These are phyloP conservation scores for Leptinotarsa lineolata DNA, from an alignment of 1,140 invertebrate genomes.

Conservation along the genomic window DNA sequence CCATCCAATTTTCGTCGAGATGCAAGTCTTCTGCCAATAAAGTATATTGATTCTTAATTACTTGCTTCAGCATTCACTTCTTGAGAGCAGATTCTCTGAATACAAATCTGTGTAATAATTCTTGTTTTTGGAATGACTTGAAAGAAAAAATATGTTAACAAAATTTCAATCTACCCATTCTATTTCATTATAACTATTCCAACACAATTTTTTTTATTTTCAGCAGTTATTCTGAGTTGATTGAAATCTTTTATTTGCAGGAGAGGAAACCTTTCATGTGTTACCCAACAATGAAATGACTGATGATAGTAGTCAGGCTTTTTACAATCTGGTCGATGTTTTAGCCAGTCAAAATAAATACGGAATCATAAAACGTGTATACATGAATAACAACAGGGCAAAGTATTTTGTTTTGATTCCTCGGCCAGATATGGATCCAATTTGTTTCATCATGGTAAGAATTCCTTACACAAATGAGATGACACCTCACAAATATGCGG, in stretches of 20 bases:
- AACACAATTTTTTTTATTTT: no score
- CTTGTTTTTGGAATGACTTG: no score
- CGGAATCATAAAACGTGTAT: constrained; percentile 36
- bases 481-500: neutral
- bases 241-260: constrained; percentile 14
- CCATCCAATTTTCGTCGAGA: constrained; percentile 1
- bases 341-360: constrained; percentile 34
- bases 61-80: no score
- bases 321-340: constrained; percentile 32
- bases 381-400: constrained; percentile 31
- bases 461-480: constrained; percentile 39
- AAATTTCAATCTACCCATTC: no score
- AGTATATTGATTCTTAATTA: no score
- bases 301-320: constrained; percentile 30
- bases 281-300: constrained; percentile 28
- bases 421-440: constrained; percentile 27
- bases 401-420: constrained; percentile 39
- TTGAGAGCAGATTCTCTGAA: no score
- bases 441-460: constrained; percentile 30
- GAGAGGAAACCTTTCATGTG: constrained; percentile 33
- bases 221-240: no score
- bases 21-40: no score
- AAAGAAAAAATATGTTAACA: no score
- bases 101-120: no score
- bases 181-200: no score